phyloP scores from a whole-genome alignment of 2,797 vertebrate species.

The Alfaro cultratus region DNA sequence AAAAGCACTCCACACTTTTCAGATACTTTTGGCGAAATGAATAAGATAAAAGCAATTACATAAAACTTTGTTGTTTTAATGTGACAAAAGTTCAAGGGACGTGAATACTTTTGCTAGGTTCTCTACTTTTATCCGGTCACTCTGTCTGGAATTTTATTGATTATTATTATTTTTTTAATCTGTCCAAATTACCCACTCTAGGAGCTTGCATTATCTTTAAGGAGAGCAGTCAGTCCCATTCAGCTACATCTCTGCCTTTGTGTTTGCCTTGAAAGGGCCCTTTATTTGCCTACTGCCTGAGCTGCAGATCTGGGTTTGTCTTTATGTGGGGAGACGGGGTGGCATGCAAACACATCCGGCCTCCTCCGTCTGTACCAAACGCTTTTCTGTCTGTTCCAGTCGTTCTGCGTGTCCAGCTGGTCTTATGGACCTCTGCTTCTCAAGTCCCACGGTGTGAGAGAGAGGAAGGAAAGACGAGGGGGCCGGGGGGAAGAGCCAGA shows the following conservation, averaged over 20 bases:
- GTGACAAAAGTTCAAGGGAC: background rate
- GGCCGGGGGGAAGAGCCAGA: background rate
- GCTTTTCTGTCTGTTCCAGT: constrained; percentile 48
- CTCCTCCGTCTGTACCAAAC: constrained; percentile 22
- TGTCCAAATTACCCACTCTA: constrained; percentile 33
- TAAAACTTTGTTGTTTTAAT: background rate
- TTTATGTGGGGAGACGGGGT: constrained; percentile 58
- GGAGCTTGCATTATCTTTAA: constrained; percentile 39
- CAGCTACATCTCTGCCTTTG: constrained; percentile 64
- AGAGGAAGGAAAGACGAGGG: background rate
- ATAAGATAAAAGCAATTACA: background rate
- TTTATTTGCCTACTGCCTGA: constrained; percentile 56
- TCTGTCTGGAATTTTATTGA: background rate
- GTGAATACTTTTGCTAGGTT: background rate
- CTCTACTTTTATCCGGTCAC: background rate
- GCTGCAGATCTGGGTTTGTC: constrained; percentile 61
- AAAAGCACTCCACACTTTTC: background rate
- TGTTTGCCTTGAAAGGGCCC: constrained; percentile 60
- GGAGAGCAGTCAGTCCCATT: constrained; percentile 41
- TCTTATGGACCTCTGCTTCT: constrained; percentile 45
- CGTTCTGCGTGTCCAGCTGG: constrained; percentile 54
- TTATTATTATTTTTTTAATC: too few relatives aligned
- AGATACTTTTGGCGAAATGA: background rate
- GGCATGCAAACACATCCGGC: constrained; percentile 46
- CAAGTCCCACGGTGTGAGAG: constrained; percentile 16